Evolutionary conservation across 2,888 invertebrate species (phyloP).

Genomic region (Callimorpha dominula): DNA sequence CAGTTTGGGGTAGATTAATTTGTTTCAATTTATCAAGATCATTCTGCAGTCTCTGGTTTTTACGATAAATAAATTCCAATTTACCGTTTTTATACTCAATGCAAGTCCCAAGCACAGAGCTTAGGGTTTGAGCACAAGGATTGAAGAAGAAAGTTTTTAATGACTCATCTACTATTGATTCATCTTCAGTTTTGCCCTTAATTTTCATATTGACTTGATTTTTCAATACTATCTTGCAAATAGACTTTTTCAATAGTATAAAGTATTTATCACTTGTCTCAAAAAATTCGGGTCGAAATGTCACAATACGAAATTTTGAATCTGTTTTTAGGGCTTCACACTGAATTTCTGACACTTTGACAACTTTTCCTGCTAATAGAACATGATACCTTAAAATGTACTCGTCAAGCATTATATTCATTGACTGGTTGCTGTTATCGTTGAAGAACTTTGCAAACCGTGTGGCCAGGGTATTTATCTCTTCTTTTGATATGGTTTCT

Average conservation of each 20-base stretch:
- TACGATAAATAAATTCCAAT: slow-evolving; percentile 5
- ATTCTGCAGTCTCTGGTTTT: background rate
- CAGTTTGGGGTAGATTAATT: background rate
- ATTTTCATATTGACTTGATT: slow-evolving; percentile 17
- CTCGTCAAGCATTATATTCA: slow-evolving; percentile 31
- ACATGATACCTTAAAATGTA: slow-evolving; percentile 36
- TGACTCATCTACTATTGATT: background rate
- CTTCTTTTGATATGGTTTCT: slow-evolving; percentile 25
- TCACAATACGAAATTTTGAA: slow-evolving; percentile 17
- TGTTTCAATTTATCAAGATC: slow-evolving; percentile 1
- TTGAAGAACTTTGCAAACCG: slow-evolving; percentile 23
- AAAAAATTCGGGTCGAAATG: slow-evolving; percentile 32
- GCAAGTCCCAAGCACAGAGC: slow-evolving; percentile 25
- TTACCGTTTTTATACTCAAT: slow-evolving; percentile 15
- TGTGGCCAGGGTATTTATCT: slow-evolving; percentile 25
- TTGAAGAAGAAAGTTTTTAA: slow-evolving; percentile 13
- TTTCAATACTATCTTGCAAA: slow-evolving; percentile 25
- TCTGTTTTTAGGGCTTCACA: slow-evolving; percentile 13
- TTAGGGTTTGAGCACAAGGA: slow-evolving; percentile 7
- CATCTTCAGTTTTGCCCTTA: background rate
- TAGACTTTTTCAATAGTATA: slow-evolving; percentile 21
- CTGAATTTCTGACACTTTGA: slow-evolving; percentile 26
- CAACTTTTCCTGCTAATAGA: slow-evolving; percentile 24
- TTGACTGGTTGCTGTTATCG: slow-evolving; percentile 9
- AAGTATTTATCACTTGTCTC: slow-evolving; percentile 23